phyloP scores from a whole-genome alignment of 2,797 vertebrate genomes.

The Tarsius wallacei region DNA sequence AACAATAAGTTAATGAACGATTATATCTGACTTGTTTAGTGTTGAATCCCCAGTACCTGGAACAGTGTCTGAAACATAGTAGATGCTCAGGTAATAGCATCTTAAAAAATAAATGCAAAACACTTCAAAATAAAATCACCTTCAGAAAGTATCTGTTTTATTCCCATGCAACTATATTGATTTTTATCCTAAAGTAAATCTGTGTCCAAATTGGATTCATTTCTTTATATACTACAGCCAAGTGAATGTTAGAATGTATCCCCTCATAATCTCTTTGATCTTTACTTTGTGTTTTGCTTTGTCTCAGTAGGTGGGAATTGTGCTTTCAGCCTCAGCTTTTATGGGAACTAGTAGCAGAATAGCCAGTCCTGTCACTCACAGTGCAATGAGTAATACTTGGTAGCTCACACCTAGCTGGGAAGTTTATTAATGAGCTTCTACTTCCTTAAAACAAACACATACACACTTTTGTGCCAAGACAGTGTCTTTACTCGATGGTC shows the following conservation, averaged over 20 bases:
- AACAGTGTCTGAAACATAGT: not conserved
- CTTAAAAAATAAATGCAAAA: constrained; percentile 11
- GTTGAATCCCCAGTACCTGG: not conserved
- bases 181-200: not conserved
- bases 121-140: not conserved
- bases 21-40: not conserved
- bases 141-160: not conserved
- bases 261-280: constrained; percentile 66
- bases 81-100: not conserved
- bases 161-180: not conserved
- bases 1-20: not conserved
- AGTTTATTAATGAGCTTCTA: constrained; percentile 74
- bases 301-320: constrained; percentile 66
- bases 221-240: not conserved
- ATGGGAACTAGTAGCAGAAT: constrained; percentile 80
- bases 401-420: constrained; percentile 73
- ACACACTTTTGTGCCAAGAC: constrained; percentile 72
- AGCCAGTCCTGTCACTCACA: constrained; percentile 83
- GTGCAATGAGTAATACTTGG: constrained; percentile 80
- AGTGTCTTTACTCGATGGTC: constrained; percentile 41
- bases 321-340: constrained; percentile 67
- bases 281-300: constrained; percentile 57
- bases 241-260: not conserved
- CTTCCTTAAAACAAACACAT: constrained; percentile 81
- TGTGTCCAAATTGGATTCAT: not conserved